Evolutionary conservation across 2,113 vertebrate species (phyloP), one percentile per base, ranked within the genome.

Genomic region (Microtus oregoni): DNA sequence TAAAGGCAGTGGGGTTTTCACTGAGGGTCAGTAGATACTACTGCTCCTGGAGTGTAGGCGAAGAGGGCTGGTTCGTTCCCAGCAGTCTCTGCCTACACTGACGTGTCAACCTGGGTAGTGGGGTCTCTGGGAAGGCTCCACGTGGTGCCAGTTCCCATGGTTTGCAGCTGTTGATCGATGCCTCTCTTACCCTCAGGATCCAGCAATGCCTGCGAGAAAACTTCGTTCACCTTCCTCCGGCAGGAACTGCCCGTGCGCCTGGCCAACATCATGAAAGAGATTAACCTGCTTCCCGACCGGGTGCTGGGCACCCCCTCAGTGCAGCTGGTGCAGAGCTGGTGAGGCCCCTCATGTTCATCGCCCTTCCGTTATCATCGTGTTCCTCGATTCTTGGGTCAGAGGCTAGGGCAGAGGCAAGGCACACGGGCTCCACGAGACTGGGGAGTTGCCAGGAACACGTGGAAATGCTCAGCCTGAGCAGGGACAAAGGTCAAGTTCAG

Each of bases 261-360:
- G 13, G 99, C 99, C 94, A 99, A 99, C 98, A 99, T 99, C 94
- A 99, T 99, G 99, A 99, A 99, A 94, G 99, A 99, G 96, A 99
- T 99, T 86, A 99, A 99, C 96, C 98, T 99, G 72, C 97, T 99
- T 91, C 99, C 99, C 0, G 99, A 99, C 98, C 98, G 98, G 24
- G 98, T 99, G 91, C 98, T 99, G 92, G 98, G 98, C 68, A 99
- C 99, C 1, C 99, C 99, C 3, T 99, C 99, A 0, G 99, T 99
- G 96, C 99, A 99, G 81, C 99, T 99, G 97, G 99, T 99, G 32
- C 99, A 99, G 97, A 99, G 99, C 98, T 99, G 99, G 99, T 99
- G 93, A 98, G 98, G 68, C 20, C 50, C 68, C 52, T 4, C 9
- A 35, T 15, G 5, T 13, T 11, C 19, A 55, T 9, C 22, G 0